Percentiles rank a stretch among this genome's conserved stretches.
phyloP scores from a whole-genome alignment of 2,113 vertebrate genomes.

The Hippocampus barbouri region DNA sequence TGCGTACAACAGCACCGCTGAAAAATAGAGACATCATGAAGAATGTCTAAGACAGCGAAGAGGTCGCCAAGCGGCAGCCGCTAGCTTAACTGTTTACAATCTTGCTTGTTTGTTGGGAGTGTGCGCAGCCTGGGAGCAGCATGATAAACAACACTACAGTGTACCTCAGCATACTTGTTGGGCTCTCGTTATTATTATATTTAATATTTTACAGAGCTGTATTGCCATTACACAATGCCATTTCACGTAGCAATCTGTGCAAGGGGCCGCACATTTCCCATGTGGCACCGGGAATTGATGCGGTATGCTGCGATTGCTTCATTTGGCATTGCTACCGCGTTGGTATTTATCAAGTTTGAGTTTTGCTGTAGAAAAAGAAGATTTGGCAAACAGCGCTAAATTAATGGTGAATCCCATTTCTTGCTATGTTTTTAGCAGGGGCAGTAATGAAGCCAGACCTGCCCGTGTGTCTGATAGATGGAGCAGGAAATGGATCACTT shows the following conservation, averaged over 20 bases:
- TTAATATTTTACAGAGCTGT: not conserved
- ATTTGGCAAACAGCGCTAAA: not conserved
- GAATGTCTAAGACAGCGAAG: no score
- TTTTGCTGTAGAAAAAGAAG: not conserved
- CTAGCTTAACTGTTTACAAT: no score
- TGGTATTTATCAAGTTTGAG: not conserved
- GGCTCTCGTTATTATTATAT: not conserved
- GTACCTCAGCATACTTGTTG: not conserved
- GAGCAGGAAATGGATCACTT: conserved; percentile 61
- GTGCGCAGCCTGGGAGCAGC: not conserved
- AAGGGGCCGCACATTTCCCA: not conserved
- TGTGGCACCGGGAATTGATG: no score
- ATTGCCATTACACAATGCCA: not conserved
- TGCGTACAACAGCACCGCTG: no score
- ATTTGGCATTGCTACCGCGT: not conserved
- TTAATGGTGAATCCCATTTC: conserved; percentile 9
- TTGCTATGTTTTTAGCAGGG: conserved; percentile 26
- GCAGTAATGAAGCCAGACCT: conserved; percentile 50
- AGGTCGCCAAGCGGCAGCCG: no score
- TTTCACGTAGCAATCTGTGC: not conserved
- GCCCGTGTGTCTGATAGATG: conserved; percentile 56
- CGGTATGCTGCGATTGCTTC: not conserved
- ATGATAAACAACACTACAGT: not conserved
- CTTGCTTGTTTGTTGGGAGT: no score
- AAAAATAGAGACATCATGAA: no score